A percentile compares a stretch with the other conserved stretches of the same genome.
phyloP scores from a whole-genome alignment of 2,113 vertebrate species.

The Capricornis sumatraensis region DNA sequence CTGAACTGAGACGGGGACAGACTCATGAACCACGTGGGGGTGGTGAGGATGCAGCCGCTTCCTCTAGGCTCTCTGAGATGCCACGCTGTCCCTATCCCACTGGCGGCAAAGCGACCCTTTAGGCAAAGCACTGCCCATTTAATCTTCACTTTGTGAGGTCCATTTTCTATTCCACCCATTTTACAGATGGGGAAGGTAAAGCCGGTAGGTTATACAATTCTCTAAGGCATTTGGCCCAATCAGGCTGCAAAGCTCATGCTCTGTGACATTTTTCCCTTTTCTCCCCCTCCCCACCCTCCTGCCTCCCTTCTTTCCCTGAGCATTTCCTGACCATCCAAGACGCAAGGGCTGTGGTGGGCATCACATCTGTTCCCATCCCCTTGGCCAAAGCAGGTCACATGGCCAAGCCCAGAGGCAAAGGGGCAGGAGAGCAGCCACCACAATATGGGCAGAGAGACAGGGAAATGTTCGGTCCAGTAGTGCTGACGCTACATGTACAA shows the following conservation, averaged over 20 bases:
- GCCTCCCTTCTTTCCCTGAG: not conserved
- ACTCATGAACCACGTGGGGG: accelerated
- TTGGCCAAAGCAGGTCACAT: not conserved
- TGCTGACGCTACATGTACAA: accelerated
- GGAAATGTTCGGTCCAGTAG: accelerated
- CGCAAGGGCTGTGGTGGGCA: not conserved
- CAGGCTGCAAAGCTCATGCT: not conserved
- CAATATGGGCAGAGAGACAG: accelerated
- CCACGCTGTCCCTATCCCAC: not conserved
- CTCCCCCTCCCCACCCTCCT: no score
- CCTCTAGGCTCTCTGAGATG: not conserved
- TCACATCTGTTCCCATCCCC: not conserved
- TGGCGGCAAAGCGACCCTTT: no score
- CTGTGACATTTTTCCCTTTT: not conserved
- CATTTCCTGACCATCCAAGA: not conserved
- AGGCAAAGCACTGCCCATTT: not conserved
- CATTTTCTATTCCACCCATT: accelerated
- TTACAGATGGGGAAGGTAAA: not conserved
- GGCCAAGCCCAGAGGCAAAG: not conserved
- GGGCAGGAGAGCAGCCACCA: not conserved
- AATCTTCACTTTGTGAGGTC: not conserved
- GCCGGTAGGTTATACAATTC: not conserved
- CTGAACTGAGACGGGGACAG: not conserved
- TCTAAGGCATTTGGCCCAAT: not conserved
- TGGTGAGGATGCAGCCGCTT: accelerated